Evolutionary conservation across 2,888 invertebrate genomes (phyloP).

Genomic region (Deladenus siricidicola): DNA sequence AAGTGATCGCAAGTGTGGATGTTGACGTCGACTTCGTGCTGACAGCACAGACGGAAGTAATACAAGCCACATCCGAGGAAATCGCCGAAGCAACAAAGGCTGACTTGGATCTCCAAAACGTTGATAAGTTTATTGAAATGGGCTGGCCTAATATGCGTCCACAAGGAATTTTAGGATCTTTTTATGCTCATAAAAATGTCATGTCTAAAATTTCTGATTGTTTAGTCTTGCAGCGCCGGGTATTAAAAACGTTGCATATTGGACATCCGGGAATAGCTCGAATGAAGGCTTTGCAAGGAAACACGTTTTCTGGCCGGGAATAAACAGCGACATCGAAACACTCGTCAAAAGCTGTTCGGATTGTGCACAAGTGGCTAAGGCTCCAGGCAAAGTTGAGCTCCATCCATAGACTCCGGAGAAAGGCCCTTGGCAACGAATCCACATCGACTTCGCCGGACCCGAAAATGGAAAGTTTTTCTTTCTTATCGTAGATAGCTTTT

Average conservation of each 20-base stretch:
- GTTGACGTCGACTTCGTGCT: not conserved
- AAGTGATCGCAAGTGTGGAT: too few relatives aligned
- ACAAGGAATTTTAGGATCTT: not conserved
- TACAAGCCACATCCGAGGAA: not conserved
- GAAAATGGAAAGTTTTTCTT: slow-evolving; percentile 42
- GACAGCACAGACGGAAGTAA: not conserved
- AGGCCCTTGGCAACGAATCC: slow-evolving; percentile 52
- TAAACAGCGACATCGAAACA: slow-evolving; percentile 22
- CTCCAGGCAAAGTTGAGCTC: slow-evolving; percentile 9
- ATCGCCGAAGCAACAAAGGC: not conserved
- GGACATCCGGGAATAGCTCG: slow-evolving; percentile 34
- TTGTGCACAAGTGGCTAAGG: slow-evolving; percentile 22
- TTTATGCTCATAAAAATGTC: not conserved
- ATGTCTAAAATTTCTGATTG: slow-evolving; percentile 22
- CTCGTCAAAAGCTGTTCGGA: slow-evolving; percentile 21
- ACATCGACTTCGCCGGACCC: slow-evolving; percentile 56
- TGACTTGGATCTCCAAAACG: not conserved
- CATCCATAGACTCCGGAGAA: slow-evolving; percentile 20
- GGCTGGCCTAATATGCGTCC: not conserved
- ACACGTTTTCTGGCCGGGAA: slow-evolving; percentile 38
- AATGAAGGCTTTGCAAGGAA: slow-evolving; percentile 38
- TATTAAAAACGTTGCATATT: slow-evolving; percentile 36
- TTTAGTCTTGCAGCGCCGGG: slow-evolving; percentile 25
- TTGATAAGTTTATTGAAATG: not conserved
- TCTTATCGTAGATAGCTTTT: slow-evolving; percentile 54